Conservation (phyloP, 2,888 invertebrate genomes). For the Mimumesa dahlbomi region DNA sequence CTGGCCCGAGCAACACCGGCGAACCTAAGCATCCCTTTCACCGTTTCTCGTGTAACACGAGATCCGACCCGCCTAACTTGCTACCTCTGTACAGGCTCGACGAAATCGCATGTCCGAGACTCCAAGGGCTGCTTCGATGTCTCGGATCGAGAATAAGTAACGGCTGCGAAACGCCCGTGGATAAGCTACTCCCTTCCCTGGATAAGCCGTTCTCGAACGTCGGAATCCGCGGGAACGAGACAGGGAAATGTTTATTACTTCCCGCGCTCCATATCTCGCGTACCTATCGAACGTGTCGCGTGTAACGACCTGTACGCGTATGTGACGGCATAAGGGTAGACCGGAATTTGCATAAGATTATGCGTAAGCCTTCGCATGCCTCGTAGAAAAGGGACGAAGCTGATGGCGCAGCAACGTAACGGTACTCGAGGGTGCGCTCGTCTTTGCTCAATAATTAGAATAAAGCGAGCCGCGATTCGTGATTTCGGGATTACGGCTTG, state of each 20-base stretch:
- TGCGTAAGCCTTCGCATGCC: constrained; percentile 65
- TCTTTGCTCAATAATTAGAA: constrained; percentile 74
- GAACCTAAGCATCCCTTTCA: constrained; percentile 66
- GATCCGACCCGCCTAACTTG: constrained; percentile 58
- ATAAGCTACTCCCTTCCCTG: too few species aligned
- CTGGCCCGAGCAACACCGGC: constrained; percentile 49
- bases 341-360: constrained; percentile 79
- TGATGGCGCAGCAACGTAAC: constrained; percentile 56
- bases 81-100: constrained; percentile 51
- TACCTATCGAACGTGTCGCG: too few species aligned
- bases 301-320: too few species aligned
- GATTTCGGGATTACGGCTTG: too few species aligned
- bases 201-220: too few species aligned
- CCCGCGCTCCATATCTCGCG: too few species aligned
- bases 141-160: too few species aligned
- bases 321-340: constrained; percentile 73
- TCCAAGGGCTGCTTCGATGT: too few species aligned
- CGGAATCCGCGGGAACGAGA: too few species aligned
- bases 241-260: too few species aligned
- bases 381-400: constrained; percentile 60
- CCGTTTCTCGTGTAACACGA: constrained; percentile 68
- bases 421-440: constrained; percentile 71
- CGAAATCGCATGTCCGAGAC: too few species aligned
- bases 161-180: too few species aligned
- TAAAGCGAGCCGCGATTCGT: constrained; percentile 50